These are phyloP conservation scores for Decapterus maruadsi DNA, from an alignment of 2,797 vertebrate species.

Conservation along the genomic window DNA sequence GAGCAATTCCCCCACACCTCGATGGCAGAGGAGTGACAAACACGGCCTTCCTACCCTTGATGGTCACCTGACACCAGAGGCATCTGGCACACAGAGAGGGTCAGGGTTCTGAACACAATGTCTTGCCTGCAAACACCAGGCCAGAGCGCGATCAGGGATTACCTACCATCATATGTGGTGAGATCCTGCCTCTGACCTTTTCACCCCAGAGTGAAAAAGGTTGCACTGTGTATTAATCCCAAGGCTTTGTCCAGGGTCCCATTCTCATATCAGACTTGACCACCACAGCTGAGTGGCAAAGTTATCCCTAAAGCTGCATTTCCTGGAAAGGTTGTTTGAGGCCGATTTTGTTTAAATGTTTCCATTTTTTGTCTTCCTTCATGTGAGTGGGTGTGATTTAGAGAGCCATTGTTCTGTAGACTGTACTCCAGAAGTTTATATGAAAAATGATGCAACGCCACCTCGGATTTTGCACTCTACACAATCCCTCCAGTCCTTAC, in stretches of 20 bases:
- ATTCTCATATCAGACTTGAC: constrained; percentile 38
- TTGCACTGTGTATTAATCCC: constrained; percentile 58
- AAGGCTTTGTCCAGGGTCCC: constrained; percentile 51
- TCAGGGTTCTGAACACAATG: constrained; percentile 21
- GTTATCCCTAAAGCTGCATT: constrained; percentile 7
- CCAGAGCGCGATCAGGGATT: constrained; percentile 43
- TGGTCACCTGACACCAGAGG: constrained; percentile 35
- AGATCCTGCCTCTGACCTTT: constrained; percentile 57
- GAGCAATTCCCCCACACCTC: constrained; percentile 24
- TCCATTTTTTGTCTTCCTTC: background rate
- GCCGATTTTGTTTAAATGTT: constrained; percentile 5
- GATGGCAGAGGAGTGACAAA: constrained; percentile 34
- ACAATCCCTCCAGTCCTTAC: background rate
- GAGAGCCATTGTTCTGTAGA: background rate
- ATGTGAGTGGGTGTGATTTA: background rate
- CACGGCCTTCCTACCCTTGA: background rate
- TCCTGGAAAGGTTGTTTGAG: background rate
- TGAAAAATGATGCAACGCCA: background rate
- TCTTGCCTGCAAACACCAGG: constrained; percentile 37
- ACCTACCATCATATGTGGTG: constrained; percentile 37
- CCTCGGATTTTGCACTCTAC: background rate
- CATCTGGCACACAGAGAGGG: constrained; percentile 6
- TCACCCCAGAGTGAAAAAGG: constrained; percentile 48
- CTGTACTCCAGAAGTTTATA: background rate
- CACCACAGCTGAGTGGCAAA: constrained; percentile 11